Evolutionary conservation across 2,113 vertebrate genomes (phyloP).

Genomic region (Herpetotheres cachinnans): DNA sequence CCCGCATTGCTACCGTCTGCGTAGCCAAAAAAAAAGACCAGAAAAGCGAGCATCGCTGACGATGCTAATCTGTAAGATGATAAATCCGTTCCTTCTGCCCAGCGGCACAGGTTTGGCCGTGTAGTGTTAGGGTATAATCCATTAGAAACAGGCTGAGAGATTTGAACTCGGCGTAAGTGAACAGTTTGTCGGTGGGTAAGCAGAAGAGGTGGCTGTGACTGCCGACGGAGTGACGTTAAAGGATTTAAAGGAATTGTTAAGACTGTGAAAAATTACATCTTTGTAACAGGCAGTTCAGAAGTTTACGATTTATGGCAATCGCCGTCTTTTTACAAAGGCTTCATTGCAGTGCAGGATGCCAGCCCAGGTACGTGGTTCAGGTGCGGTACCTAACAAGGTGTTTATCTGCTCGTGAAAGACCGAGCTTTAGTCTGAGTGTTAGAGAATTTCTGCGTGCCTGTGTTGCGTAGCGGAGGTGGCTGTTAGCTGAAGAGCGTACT

Average conservation of each 20-base stretch:
- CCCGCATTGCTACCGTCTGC: neutral
- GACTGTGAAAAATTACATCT: neutral
- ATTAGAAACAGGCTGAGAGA: neutral
- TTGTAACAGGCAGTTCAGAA: neutral
- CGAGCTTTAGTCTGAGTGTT: neutral
- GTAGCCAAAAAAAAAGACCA: neutral
- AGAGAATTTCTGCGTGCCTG: neutral
- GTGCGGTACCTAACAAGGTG: neutral
- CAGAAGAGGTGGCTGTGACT: neutral
- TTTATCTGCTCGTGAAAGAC: neutral
- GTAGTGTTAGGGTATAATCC: neutral
- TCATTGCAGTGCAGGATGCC: neutral
- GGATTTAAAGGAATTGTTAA: neutral
- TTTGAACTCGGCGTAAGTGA: neutral
- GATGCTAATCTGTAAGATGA: neutral
- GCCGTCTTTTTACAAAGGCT: neutral
- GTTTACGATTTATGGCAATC: neutral
- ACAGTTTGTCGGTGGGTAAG: neutral
- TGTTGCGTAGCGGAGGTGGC: neutral
- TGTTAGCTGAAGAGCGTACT: neutral
- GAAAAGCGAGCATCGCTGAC: neutral
- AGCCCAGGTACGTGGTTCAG: neutral
- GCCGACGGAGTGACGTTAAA: neutral
- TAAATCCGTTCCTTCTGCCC: neutral
- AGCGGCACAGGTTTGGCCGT: neutral